Percentiles rank a stretch among this genome's conserved stretches.
Evolutionary conservation across 2,113 vertebrate species (phyloP).

Genomic region (Pipra filicauda): DNA sequence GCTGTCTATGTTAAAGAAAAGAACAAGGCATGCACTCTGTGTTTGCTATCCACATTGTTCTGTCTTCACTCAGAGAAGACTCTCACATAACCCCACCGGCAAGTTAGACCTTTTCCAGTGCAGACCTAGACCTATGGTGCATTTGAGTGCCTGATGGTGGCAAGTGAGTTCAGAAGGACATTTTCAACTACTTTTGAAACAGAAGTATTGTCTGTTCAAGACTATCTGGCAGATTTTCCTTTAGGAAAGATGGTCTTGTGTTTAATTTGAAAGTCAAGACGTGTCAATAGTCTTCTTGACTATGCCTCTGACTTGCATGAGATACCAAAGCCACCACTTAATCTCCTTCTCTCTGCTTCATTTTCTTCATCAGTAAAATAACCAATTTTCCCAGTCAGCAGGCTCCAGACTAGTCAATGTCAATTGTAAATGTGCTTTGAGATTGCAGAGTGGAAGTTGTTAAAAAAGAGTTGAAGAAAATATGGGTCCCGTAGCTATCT

Average conservation of each 20-base stretch:
- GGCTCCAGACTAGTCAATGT: not conserved
- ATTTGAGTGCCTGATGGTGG: not conserved
- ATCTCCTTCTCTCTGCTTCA: not conserved
- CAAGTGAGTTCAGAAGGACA: not conserved
- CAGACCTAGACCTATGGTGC: not conserved
- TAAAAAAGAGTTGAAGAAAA: not conserved
- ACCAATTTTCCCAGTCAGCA: not conserved
- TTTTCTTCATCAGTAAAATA: conserved; percentile 4
- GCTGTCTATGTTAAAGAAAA: not conserved
- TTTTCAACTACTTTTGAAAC: not conserved
- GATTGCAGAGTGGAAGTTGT: not conserved
- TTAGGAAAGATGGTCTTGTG: not conserved
- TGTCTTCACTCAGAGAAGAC: not conserved
- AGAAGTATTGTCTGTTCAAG: not conserved
- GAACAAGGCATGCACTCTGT: not conserved
- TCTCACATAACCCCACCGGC: not conserved
- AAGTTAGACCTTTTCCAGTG: not conserved
- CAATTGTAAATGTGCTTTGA: not conserved
- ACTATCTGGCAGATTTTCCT: not conserved
- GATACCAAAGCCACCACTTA: not conserved
- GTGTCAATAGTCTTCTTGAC: not conserved
- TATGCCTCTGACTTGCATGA: not conserved
- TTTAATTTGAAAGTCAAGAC: not conserved
- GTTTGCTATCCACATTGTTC: not conserved
- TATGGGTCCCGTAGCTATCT: not conserved